phyloP scores from a whole-genome alignment of 2,797 vertebrate species.

The Pempheris klunzingeri region DNA sequence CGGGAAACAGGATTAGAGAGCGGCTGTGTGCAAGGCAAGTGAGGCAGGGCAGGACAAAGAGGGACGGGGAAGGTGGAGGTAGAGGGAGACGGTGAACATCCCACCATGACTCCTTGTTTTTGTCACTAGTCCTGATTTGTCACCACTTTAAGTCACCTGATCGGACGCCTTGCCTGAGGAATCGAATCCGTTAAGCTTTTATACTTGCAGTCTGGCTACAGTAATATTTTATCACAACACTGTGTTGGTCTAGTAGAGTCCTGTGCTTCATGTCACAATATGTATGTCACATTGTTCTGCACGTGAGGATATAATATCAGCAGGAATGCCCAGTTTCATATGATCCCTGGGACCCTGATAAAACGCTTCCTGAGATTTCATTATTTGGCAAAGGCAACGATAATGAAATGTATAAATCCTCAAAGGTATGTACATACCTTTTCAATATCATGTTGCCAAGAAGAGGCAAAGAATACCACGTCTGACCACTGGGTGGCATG shows the following conservation, averaged over 20 bases:
- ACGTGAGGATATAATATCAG: constrained; percentile 26
- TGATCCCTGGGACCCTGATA: constrained; percentile 45
- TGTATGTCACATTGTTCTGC: constrained; percentile 1
- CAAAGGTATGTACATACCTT: constrained; percentile 71
- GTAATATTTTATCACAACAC: neutral
- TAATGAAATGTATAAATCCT: constrained; percentile 70
- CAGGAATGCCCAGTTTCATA: constrained; percentile 54
- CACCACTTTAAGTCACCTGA: constrained; percentile 1
- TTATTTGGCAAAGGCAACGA: constrained; percentile 52
- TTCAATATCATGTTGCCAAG: constrained; percentile 64
- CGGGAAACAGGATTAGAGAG: neutral
- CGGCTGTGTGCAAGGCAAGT: neutral
- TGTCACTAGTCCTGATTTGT: neutral
- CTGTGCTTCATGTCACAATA: neutral
- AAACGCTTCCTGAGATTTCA: constrained; percentile 57
- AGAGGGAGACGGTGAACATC: neutral
- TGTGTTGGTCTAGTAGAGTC: neutral
- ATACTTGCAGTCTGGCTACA: neutral
- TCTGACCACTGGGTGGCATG: constrained; percentile 43
- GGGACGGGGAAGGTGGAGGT: neutral
- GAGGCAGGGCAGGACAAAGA: neutral
- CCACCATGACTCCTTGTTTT: neutral
- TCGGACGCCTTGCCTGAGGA: neutral
- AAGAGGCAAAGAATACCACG: constrained; percentile 7
- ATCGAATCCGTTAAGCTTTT: neutral